Evolutionary conservation across 1,140 invertebrate species (phyloP).

Genomic region (Sitodiplosis mosellana): DNA sequence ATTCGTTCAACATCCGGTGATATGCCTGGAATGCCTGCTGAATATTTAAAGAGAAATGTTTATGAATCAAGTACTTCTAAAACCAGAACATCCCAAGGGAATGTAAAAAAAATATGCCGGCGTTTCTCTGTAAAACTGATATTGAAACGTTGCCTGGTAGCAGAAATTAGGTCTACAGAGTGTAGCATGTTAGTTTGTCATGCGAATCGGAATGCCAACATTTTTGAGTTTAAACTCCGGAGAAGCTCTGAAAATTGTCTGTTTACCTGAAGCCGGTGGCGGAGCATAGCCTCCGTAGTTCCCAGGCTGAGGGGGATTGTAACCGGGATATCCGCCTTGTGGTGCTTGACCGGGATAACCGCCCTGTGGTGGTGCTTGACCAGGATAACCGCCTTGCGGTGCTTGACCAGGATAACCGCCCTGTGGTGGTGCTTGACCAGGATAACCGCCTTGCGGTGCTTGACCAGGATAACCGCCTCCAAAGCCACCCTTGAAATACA

Average conservation of each 20-base stretch:
- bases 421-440: background rate
- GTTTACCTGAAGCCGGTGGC: background rate
- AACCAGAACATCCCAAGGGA: too few species aligned
- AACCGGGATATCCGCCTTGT: background rate
- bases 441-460: background rate
- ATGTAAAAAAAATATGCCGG: too few species aligned
- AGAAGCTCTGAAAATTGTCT: too few species aligned
- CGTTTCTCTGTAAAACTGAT: too few species aligned
- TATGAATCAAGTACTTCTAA: too few species aligned
- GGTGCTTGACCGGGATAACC: background rate
- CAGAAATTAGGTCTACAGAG: too few species aligned
- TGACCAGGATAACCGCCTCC: background rate
- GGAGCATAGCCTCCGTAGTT: background rate
- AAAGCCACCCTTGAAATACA: background rate
- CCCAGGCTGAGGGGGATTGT: background rate
- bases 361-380: background rate
- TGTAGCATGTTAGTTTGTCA: too few species aligned
- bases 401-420: background rate
- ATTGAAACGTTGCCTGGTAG: too few species aligned
- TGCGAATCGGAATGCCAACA: too few species aligned
- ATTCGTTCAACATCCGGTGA: slow-evolving; percentile 55
- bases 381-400: background rate
- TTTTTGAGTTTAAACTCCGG: too few species aligned
- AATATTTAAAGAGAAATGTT: too few species aligned
- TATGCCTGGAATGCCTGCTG: slow-evolving; percentile 11